Evolutionary conservation across 2,888 invertebrate species (phyloP).

Genomic region (Sceliomorpha sp.): DNA sequence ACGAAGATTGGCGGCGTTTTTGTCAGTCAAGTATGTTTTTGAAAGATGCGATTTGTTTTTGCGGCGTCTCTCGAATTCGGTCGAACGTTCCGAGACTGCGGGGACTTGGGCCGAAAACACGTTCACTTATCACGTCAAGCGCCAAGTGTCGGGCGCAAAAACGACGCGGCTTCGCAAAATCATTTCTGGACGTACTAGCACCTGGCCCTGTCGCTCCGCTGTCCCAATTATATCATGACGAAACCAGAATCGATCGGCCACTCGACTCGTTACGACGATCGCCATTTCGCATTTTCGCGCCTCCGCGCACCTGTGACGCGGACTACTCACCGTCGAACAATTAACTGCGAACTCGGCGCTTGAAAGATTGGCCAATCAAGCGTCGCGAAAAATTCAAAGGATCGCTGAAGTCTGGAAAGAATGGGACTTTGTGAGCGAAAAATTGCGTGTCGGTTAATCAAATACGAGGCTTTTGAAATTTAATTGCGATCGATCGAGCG

Average conservation of each 20-base stretch:
- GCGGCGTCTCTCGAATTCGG: conserved; percentile 33
- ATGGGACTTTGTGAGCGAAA: neutral
- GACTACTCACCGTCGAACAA: conserved; percentile 29
- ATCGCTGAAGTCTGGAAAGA: conserved; percentile 6
- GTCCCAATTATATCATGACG: conserved; percentile 56
- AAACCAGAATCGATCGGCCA: conserved; percentile 51
- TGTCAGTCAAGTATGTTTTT: conserved; percentile 72
- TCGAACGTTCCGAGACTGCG: conserved; percentile 17
- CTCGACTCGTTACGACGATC: conserved; percentile 13
- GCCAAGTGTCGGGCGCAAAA: conserved; percentile 43
- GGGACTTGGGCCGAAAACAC: conserved; percentile 30
- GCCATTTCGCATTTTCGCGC: conserved; percentile 50
- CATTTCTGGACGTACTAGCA: conserved; percentile 58
- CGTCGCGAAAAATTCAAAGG: conserved; percentile 8
- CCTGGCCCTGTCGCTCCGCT: conserved; percentile 38
- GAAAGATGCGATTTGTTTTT: conserved; percentile 73
- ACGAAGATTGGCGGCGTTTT: conserved; percentile 67
- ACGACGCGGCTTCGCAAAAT: conserved; percentile 52
- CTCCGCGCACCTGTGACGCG: conserved; percentile 48
- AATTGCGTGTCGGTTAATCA: conserved; percentile 41
- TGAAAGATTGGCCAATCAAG: conserved; percentile 2
- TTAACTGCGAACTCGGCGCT: conserved; percentile 7
- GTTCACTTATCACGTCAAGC: conserved; percentile 54
- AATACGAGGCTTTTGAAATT: conserved; percentile 46
- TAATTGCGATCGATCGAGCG: conserved; percentile 46